Base-by-base conservation (phyloP, 2,797 vertebrate species). In the Siniperca obscura region DNA sequence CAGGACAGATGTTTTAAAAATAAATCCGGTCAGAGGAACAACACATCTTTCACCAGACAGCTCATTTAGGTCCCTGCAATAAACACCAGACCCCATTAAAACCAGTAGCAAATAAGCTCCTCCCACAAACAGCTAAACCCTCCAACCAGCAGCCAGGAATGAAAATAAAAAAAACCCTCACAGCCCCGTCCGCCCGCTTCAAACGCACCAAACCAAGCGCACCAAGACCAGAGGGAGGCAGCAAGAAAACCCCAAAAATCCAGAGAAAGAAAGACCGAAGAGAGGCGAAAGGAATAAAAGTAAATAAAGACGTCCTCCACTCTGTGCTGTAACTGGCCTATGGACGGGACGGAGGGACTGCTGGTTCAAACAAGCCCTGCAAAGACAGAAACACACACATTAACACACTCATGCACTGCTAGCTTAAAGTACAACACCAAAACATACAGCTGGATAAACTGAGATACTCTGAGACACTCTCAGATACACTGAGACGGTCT, bases 311-410 rank as follows among this genome's bases (percentile, higher is more conserved):
- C 60, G 72, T 71, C 61, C 61, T 87, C 71, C 68, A 57, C 21
- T 70, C 25, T 76, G 78, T 48, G 64, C 46, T 40, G 81, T 27
- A 53, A 81, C 48, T 46, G 30, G 42, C 52, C 70, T 34, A 77
- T 11, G 22, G 74, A 64, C 44, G 13, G 75, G 57, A 76, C 50
- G 40, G 57, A 83, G 27, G 66, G 74, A 66, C 74, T n/a, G 86
- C 82, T 65, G 82, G 75, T 66, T 93, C 91, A 94, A 25, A 93
- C 76, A 61, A 78, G 86, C 3, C 94, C 94, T 94, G 94, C 68
- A 88, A 93, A 87, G 89, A 93, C 83, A 95, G 12, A 94, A 88
- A 93, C 80, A 91, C 82, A 92, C 70, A 79, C 64, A 25, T 90
- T 89, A 87, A 83, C 85, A 80, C 62, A 76, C 73, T 19, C 60